phyloP scores from a whole-genome alignment of 1,140 invertebrate genomes.

The Thrips palmi region DNA sequence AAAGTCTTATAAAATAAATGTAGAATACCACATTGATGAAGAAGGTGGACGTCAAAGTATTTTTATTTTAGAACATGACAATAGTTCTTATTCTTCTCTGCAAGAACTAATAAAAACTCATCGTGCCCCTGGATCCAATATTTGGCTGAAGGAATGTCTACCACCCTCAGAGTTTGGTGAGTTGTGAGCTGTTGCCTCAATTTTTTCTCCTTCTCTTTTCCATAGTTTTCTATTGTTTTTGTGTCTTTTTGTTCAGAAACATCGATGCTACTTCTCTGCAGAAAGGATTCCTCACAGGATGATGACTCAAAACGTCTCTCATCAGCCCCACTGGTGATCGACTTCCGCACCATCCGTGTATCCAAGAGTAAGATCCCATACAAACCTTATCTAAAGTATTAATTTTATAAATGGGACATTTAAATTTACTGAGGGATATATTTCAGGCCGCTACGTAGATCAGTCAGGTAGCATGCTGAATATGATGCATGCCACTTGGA shows the following conservation, averaged over 20 bases:
- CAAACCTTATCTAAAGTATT: no score
- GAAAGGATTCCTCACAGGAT: no score
- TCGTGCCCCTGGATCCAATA: conserved; percentile 31
- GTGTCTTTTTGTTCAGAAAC: conserved; percentile 34
- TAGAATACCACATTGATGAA: no score
- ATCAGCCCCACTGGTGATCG: no score
- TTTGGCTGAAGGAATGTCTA: conserved; percentile 52
- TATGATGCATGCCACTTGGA: no score
- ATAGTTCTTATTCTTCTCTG: conserved; percentile 35
- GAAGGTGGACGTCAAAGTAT: conserved; percentile 27
- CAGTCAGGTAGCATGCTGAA: no score
- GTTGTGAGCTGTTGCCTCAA: conserved; percentile 3
- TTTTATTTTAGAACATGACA: conserved; percentile 29
- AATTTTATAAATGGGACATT: no score
- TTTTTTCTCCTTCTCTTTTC: not conserved
- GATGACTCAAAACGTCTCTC: no score
- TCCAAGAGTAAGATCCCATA: no score
- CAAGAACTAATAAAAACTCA: conserved; percentile 38
- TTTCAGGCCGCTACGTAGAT: no score
- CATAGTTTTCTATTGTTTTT: conserved; percentile 7
- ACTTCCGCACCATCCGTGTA: no score
- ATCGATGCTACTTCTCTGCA: conserved; percentile 52
- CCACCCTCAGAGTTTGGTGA: conserved; percentile 71
- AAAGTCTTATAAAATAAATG: conserved; percentile 46
- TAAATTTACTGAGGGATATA: no score